A percentile compares a stretch with the other conserved stretches of the same genome.
phyloP scores from a whole-genome alignment of 2,797 vertebrate species.

The Gastrophryne carolinensis region DNA sequence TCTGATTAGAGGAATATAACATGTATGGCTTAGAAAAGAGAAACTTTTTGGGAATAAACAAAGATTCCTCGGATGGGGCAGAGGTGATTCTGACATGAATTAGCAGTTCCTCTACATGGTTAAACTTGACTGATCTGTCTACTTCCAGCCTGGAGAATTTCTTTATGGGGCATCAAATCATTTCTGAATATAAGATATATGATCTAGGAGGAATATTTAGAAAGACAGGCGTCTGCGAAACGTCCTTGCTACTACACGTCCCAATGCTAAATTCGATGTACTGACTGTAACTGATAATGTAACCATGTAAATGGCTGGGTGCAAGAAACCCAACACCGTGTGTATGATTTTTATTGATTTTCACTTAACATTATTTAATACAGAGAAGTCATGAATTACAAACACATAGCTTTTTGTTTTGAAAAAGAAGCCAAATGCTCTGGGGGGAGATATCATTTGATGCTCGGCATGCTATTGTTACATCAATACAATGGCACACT shows the following conservation, averaged over 20 bases:
- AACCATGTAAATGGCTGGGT: not conserved
- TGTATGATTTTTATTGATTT: constrained; percentile 48
- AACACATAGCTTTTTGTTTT: constrained; percentile 18
- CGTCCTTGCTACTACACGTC: constrained; percentile 1
- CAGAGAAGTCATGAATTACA: constrained; percentile 19
- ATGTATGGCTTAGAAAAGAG: too few relatives aligned
- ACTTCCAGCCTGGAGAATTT: too few relatives aligned
- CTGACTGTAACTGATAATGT: constrained; percentile 34
- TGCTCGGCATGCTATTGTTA: constrained; percentile 9
- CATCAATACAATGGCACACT: constrained; percentile 16
- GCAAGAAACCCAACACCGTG: constrained; percentile 4
- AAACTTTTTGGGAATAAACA: too few relatives aligned
- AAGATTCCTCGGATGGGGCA: too few relatives aligned
- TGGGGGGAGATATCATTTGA: constrained; percentile 26
- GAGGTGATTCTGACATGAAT: too few relatives aligned
- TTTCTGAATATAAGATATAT: too few relatives aligned
- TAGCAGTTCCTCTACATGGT: too few relatives aligned
- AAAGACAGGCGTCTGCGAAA: too few relatives aligned
- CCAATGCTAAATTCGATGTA: constrained; percentile 10
- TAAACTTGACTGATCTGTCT: too few relatives aligned
- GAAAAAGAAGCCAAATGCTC: constrained; percentile 30
- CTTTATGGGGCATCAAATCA: too few relatives aligned
- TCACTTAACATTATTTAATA: constrained; percentile 42
- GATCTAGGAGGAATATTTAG: too few relatives aligned
- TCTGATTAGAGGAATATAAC: too few relatives aligned